These are phyloP conservation scores for Parapsyche elsis DNA, from an alignment of 1,140 invertebrate genomes.

Conservation along the genomic window DNA sequence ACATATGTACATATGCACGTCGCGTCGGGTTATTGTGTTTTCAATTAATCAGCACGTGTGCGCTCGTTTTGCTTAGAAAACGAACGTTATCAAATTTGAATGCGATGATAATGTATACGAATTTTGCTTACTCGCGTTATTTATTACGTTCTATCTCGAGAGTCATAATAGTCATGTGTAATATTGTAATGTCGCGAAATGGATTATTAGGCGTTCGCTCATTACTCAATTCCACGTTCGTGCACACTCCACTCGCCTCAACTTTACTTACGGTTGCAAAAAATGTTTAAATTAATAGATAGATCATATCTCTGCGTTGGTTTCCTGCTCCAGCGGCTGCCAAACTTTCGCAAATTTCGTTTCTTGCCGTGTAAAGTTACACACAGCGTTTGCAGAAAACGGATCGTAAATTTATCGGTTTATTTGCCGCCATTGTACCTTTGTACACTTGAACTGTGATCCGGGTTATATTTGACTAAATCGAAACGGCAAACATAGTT, in stretches of 20 bases:
- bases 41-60: too few relatives aligned
- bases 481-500: too few relatives aligned
- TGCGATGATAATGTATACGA: background rate
- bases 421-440: too few relatives aligned
- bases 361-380: background rate
- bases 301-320: constrained; percentile 6
- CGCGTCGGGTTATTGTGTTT: too few relatives aligned
- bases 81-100: too few relatives aligned
- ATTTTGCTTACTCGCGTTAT: background rate
- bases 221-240: constrained; percentile 1
- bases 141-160: background rate
- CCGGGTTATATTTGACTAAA: too few relatives aligned
- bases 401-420: too few relatives aligned
- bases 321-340: background rate
- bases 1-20: too few relatives aligned
- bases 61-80: too few relatives aligned
- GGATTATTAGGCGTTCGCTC: background rate
- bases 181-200: background rate
- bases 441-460: too few relatives aligned
- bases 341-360: background rate
- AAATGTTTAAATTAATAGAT: constrained; percentile 20
- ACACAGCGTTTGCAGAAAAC: too few relatives aligned
- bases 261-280: constrained; percentile 1
- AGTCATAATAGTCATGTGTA: background rate
- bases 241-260: background rate